These are phyloP conservation scores for Cotesia chilonis DNA, from an alignment of 1,140 invertebrate genomes.

Conservation along the genomic window DNA sequence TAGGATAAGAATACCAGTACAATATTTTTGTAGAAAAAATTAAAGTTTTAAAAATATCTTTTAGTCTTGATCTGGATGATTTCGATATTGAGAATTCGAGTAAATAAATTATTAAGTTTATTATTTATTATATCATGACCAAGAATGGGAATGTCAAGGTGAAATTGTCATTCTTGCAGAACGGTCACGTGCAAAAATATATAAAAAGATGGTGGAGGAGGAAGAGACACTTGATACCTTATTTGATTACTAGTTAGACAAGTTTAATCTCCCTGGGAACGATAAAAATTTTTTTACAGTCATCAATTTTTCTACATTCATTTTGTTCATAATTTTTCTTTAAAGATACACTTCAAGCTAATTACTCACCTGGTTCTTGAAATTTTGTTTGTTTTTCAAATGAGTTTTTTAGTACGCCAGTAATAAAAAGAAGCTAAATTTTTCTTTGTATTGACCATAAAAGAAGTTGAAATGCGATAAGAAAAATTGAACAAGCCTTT, in stretches of 20 bases:
- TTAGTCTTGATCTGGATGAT: too few relatives aligned
- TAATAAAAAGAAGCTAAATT: too few relatives aligned
- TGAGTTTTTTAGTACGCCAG: too few relatives aligned
- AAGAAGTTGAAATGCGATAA: too few relatives aligned
- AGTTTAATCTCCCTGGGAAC: conserved; percentile 22
- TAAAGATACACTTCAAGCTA: too few relatives aligned
- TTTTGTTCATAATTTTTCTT: neutral
- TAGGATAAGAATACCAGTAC: too few relatives aligned
- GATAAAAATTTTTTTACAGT: neutral
- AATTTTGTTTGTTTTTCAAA: too few relatives aligned
- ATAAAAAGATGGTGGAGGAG: conserved; percentile 9
- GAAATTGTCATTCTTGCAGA: conserved; percentile 46
- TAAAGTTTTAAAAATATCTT: too few relatives aligned
- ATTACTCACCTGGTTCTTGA: too few relatives aligned
- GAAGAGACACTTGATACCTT: conserved; percentile 21
- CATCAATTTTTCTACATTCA: neutral
- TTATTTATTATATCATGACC: conserved; percentile 15
- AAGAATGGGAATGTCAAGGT: conserved; percentile 46
- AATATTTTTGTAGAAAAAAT: too few relatives aligned
- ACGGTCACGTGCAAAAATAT: conserved; percentile 39
- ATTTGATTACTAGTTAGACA: conserved; percentile 27
- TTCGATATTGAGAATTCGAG: neutral
- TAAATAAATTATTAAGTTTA: neutral
- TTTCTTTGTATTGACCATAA: too few relatives aligned
- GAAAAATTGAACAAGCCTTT: too few relatives aligned